These are phyloP conservation scores for Patella depressa DNA, from an alignment of 2,888 invertebrate species.

Conservation along the genomic window DNA sequence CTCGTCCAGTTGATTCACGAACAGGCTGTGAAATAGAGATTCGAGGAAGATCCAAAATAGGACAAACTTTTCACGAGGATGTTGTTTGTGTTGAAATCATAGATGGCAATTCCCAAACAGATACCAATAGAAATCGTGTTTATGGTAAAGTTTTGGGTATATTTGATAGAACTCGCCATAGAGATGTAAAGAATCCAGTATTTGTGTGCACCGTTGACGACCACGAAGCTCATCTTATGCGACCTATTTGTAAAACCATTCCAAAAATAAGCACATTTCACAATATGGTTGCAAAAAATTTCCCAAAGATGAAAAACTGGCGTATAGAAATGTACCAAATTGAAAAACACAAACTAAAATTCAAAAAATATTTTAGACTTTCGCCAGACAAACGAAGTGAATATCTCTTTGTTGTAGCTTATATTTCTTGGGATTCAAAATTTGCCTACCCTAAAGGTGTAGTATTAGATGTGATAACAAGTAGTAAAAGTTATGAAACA, in stretches of 20 bases:
- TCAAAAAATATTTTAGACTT: conserved; percentile 30
- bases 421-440: conserved; percentile 41
- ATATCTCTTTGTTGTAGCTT: conserved; percentile 47
- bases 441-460: conserved; percentile 48
- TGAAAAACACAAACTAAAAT: conserved; percentile 10
- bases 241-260: conserved; percentile 51
- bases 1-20: conserved; percentile 4
- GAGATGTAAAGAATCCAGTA: conserved; percentile 20
- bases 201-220: conserved; percentile 46
- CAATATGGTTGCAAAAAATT: conserved; percentile 6
- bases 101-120: conserved; percentile 13
- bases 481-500: conserved; percentile 25
- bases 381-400: conserved; percentile 38
- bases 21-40: conserved; percentile 25
- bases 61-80: conserved; percentile 33
- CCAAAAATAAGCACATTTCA: conserved; percentile 42
- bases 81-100: conserved; percentile 35
- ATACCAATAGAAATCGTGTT: neutral
- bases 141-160: conserved; percentile 47
- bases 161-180: conserved; percentile 9
- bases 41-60: conserved; percentile 35
- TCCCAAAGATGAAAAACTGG: conserved; percentile 23
- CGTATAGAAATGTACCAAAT: conserved; percentile 43
- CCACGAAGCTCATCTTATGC: conserved; percentile 39
- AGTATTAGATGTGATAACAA: conserved; percentile 39